These are phyloP conservation scores for Oceanodroma leucorhoa DNA, from an alignment of 2,797 vertebrate species.

Conservation along the genomic window DNA sequence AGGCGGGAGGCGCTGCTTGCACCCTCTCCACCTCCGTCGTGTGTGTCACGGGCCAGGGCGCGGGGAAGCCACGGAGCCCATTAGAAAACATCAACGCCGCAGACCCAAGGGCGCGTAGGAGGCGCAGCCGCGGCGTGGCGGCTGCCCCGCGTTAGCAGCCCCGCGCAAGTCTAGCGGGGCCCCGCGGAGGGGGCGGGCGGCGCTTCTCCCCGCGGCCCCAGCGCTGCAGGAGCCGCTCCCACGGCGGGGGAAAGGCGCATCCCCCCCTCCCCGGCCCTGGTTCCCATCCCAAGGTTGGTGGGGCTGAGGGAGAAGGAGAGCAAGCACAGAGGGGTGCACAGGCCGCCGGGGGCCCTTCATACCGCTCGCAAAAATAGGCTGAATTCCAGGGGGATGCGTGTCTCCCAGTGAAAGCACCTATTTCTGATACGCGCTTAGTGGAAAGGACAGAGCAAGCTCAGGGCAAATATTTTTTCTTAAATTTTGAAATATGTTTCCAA, in stretches of 20 bases:
- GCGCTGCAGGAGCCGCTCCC: not conserved
- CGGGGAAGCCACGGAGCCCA: not conserved
- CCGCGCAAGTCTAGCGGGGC: not conserved
- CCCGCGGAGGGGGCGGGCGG: too few relatives aligned
- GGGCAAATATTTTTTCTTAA: not conserved
- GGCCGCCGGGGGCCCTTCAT: rapidly evolving
- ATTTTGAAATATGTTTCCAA: not conserved
- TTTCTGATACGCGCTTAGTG: not conserved
- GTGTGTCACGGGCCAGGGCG: rapidly evolving
- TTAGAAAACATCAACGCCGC: rapidly evolving
- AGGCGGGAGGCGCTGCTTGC: too few relatives aligned
- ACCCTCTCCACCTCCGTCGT: too few relatives aligned
- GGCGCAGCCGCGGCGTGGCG: not conserved
- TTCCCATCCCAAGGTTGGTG: not conserved
- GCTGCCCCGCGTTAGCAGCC: not conserved
- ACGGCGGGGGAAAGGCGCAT: rapidly evolving
- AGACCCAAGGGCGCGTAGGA: not conserved
- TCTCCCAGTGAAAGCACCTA: not conserved
- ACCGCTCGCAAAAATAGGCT: rapidly evolving
- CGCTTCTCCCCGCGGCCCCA: not conserved
- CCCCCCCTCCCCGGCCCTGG: rapidly evolving
- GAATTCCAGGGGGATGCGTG: not conserved
- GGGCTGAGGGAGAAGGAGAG: not conserved
- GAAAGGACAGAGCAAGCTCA: not conserved
- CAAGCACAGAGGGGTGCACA: rapidly evolving